Conservation (phyloP, 2,888 invertebrate species). For the Polyommatus iphigenia region DNA sequence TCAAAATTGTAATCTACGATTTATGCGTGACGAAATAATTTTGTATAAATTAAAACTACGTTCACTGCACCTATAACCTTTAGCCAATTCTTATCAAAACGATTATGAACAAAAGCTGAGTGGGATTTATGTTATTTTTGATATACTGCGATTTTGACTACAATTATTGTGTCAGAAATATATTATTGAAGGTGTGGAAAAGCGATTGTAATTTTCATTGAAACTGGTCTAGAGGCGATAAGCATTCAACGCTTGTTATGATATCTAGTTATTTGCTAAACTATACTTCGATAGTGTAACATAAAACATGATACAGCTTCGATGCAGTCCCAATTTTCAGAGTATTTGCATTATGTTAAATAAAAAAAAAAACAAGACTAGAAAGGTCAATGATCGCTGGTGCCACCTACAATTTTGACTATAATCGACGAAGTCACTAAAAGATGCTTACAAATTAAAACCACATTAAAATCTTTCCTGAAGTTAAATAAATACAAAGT, state of each 20-base stretch:
- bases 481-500: too few relatives aligned
- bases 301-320: background rate
- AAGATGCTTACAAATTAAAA: too few relatives aligned
- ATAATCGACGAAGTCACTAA: too few relatives aligned
- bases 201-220: constrained; percentile 10
- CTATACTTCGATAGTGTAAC: background rate
- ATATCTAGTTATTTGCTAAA: background rate
- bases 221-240: background rate
- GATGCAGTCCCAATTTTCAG: background rate
- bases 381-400: too few relatives aligned
- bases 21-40: background rate
- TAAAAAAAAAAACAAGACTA: too few relatives aligned
- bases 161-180: constrained; percentile 25
- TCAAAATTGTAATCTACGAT: background rate
- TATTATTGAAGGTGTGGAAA: constrained; percentile 3
- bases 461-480: too few relatives aligned
- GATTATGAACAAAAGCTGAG: constrained; percentile 41
- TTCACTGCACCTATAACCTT: constrained; percentile 49
- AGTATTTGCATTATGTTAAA: too few relatives aligned
- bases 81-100: constrained; percentile 47
- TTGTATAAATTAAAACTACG: constrained; percentile 40
- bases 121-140: constrained; percentile 18
- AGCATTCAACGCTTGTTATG: background rate
- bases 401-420: too few relatives aligned
- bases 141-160: constrained; percentile 10